Evolutionary conservation across 2,888 invertebrate species (phyloP), one percentile per base, ranked within the genome.

Genomic region (Sarcophaga variegata): DNA sequence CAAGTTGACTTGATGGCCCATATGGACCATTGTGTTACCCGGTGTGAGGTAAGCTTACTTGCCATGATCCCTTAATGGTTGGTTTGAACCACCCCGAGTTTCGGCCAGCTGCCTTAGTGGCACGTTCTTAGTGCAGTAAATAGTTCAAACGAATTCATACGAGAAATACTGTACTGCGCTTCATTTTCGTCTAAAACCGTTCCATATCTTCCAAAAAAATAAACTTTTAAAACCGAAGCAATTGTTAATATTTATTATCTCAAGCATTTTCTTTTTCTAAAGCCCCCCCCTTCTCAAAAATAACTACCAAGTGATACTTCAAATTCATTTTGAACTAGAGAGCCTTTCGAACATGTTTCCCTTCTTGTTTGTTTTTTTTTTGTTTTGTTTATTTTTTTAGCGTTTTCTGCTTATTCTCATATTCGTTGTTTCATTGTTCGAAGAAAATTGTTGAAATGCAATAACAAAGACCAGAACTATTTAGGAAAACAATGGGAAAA

Each of bases 381-480:
- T 47, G 5, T 54, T 47, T 37, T 37, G 37, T 4, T 75, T 80
- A n/a, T 77, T 27, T 47, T 22, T 64, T 62, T 37, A 22, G 64
- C 49, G n/a, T 71, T 60, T 17, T 17, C 17, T 17, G 17, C 54
- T 54, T 49, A 54, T 22, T 70, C 8, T 79, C 14, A 25, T 22
- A 17, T 69, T 78, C 47, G 25, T 60, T 54, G 11, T 59, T 69
- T n/a, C 37, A 2, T 47, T 74, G 81, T 22, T 14, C 12, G 14
- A 60, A 63, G 22, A 75, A 74, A 77, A 70, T 72, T 69, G 62
- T 72, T 75, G 62, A 72, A 82, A 77, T 82, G 81, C 76, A 82
- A 82, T 82, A 82, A 82, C 71, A 82, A 82, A 79, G 79, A 75
- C 71, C 84, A 72, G 45, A 81, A 64, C 60, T 59, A 81, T 84